phyloP scores from a whole-genome alignment of 2,888 invertebrate species.

The Andricus quercusramuli region DNA sequence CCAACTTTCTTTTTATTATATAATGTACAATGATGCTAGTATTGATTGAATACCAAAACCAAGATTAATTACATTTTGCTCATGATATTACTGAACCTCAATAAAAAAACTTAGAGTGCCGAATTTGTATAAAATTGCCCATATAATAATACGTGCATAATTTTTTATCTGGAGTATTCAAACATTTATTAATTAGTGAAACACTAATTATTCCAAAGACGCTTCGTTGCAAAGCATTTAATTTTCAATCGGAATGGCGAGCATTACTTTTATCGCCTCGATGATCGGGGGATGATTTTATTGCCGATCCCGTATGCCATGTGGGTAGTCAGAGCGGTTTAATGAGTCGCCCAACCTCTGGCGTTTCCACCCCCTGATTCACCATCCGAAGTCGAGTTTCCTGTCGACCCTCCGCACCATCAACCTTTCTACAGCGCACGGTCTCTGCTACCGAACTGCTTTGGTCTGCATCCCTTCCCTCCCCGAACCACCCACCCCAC shows the following conservation, averaged over 20 bases:
- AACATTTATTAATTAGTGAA: neutral
- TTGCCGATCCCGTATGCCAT: slow-evolving; percentile 73
- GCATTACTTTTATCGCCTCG: slow-evolving; percentile 66
- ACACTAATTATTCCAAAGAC: neutral
- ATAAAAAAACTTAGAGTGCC: no score
- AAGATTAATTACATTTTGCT: no score
- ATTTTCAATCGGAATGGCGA: slow-evolving; percentile 58
- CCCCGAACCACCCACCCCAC: slow-evolving; percentile 42
- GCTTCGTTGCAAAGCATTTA: slow-evolving; percentile 46
- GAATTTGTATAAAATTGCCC: no score
- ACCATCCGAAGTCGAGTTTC: slow-evolving; percentile 54
- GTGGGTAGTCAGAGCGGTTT: slow-evolving; percentile 67
- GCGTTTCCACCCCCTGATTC: slow-evolving; percentile 44
- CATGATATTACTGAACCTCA: no score
- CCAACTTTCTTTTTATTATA: no score
- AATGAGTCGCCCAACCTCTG: slow-evolving; percentile 62
- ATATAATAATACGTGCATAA: no score
- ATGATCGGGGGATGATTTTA: slow-evolving; percentile 75
- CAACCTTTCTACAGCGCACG: slow-evolving; percentile 44
- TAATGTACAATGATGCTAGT: no score
- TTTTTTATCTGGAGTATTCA: no score
- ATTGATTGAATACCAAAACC: no score
- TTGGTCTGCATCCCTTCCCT: slow-evolving; percentile 53
- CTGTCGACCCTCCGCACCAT: slow-evolving; percentile 44
- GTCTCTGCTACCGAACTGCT: slow-evolving; percentile 59